phyloP scores from a whole-genome alignment of 1,140 invertebrate species.

The Drosophila malerkotliana region DNA sequence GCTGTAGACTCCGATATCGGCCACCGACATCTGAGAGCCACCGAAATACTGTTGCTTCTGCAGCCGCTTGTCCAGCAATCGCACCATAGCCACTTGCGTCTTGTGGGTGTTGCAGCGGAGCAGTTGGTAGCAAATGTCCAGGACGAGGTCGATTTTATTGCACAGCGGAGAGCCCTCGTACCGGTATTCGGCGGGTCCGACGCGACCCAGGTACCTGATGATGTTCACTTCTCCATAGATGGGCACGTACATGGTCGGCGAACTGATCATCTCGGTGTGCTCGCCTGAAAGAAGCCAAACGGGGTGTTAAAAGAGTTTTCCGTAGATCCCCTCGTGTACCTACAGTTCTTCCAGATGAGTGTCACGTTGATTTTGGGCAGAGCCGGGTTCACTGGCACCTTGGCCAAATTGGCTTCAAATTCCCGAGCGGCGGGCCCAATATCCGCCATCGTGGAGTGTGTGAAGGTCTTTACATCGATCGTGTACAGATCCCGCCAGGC shows the following conservation, averaged over 20 bases:
- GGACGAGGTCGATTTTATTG: constrained; percentile 78
- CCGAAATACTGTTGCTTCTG: constrained; percentile 77
- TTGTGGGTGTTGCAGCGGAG: constrained; percentile 76
- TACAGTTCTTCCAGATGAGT: constrained; percentile 83
- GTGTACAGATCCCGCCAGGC: constrained; percentile 73
- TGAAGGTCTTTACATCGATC: constrained; percentile 78
- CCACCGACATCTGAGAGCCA: constrained; percentile 72
- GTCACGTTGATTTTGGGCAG: constrained; percentile 75
- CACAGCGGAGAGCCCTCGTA: constrained; percentile 73
- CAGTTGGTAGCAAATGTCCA: constrained; percentile 82
- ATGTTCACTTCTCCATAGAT: constrained; percentile 83
- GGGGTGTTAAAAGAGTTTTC: neutral
- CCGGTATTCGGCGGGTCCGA: constrained; percentile 73
- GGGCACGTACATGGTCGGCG: constrained; percentile 82
- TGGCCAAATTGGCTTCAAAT: constrained; percentile 71
- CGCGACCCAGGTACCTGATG: constrained; percentile 78
- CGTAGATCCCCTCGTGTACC: constrained; percentile 8
- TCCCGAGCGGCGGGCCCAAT: constrained; percentile 69
- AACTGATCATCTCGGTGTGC: constrained; percentile 83
- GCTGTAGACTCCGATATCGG: constrained; percentile 79
- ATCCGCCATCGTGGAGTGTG: constrained; percentile 80
- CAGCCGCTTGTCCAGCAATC: constrained; percentile 67
- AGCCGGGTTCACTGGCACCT: constrained; percentile 44
- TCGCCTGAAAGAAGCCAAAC: constrained; percentile 52
- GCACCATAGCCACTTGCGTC: constrained; percentile 68